Base-by-base conservation (phyloP, 2,888 invertebrate genomes). In the Noctua janthina region DNA sequence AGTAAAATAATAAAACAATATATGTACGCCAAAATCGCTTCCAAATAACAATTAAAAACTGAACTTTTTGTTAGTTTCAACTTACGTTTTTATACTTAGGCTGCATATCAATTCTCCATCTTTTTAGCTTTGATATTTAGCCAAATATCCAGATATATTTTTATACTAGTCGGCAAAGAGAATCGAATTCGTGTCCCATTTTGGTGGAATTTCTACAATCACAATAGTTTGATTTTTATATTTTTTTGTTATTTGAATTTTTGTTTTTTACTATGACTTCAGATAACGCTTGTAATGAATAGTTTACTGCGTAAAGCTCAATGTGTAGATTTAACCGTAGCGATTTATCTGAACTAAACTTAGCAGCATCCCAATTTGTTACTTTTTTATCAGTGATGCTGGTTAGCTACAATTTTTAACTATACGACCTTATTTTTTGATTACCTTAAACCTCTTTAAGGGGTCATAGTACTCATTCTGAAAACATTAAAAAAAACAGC, bases 91-190 rank as follows among this genome's bases (percentile, higher is more conserved):
- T 51, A 6, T 46, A 43, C n/a, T 15, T 8, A 23, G 54, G 39
- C 13, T 68, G n/a, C 20, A 49, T 62, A 46, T 39, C 15, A 67
- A 39, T 71, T 23, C n/a, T n/a, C 43, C 35, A 70, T 70, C 11
- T 76, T 59, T n/a, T 8, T 71, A n/a, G 3, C 35, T 51, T 35
- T 17, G 6, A 70, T 72, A 35, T 43, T 46, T 43, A 56, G 20
- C 29, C 5, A 67, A 67, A 74, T 83, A 72, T 76, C 59, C 2
- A 66, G 35, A 35, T 70, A 13, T 73, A 69, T 70, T 86, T 76
- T 67, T 76, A 67, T 67, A 86, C 49, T 70, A 56, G 54, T 82
- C 73, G 64, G 39, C 39, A 56, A 43, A 5, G 0, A 43, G 56
- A 51, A 49, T 51, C 2, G 39, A 69, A 69, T 81, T 49, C 1